A percentile compares a stretch with the other conserved stretches of the same genome.
phyloP scores from a whole-genome alignment of 2,113 vertebrate species.

The Asarcornis scutulata region DNA sequence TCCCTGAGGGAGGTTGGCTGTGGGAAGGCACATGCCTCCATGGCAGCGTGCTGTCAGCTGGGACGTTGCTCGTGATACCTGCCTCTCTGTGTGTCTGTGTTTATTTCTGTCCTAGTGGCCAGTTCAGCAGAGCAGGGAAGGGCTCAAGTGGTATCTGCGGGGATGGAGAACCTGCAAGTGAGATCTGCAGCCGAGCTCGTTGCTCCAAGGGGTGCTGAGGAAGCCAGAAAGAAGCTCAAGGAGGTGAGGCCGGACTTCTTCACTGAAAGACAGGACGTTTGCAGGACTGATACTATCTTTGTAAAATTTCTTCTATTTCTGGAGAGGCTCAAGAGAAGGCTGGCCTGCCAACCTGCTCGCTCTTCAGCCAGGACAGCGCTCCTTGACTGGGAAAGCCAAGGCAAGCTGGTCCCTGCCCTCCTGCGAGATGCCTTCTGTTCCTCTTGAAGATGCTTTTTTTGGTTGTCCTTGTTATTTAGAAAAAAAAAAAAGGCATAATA shows the following conservation, averaged over 20 bases:
- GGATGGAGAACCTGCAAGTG: neutral
- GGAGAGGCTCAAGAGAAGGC: slow-evolving; percentile 23
- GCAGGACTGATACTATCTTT: neutral
- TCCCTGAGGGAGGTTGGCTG: neutral
- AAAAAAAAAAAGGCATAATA: slow-evolving; percentile 37
- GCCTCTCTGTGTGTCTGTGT: slow-evolving; percentile 42
- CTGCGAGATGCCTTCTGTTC: slow-evolving; percentile 2
- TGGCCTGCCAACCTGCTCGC: neutral
- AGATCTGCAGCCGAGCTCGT: neutral
- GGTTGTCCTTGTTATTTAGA: slow-evolving; percentile 12
- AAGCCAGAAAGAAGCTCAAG: neutral
- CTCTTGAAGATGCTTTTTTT: neutral
- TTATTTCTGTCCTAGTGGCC: slow-evolving; percentile 7
- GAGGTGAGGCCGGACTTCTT: slow-evolving; percentile 6
- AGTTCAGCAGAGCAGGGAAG: slow-evolving; percentile 17
- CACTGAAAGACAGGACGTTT: neutral
- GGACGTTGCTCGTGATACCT: neutral
- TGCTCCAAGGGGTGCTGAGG: neutral
- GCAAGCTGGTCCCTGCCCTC: neutral
- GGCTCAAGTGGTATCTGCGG: neutral
- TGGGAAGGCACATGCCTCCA: neutral
- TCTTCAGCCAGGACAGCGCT: neutral
- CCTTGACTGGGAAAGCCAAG: neutral
- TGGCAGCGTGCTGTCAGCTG: neutral
- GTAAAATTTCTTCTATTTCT: neutral